Evolutionary conservation across 2,113 vertebrate species (phyloP).

Genomic region (Melanostigma gelatinosum): DNA sequence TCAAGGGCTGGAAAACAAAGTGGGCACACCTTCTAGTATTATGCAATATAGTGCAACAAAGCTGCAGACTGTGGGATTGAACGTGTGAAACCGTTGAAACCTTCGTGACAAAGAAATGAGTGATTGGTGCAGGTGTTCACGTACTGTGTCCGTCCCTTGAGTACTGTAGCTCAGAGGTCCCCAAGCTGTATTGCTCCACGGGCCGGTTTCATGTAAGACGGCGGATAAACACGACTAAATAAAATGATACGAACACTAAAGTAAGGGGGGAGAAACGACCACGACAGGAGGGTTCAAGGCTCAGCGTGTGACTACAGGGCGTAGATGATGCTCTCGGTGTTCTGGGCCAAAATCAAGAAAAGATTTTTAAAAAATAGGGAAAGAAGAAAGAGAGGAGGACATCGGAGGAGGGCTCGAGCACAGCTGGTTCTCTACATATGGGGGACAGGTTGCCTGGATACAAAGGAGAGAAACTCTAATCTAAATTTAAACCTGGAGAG

Average conservation of each 20-base stretch:
- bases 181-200: too few relatives aligned
- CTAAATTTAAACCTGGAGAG: slow-evolving; percentile 75
- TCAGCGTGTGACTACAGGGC: slow-evolving; percentile 28
- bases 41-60: slow-evolving; percentile 25
- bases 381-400: background rate
- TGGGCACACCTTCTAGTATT: slow-evolving; percentile 5
- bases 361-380: background rate
- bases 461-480: slow-evolving; percentile 68
- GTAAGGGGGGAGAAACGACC: too few relatives aligned
- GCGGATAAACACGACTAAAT: too few relatives aligned
- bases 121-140: background rate
- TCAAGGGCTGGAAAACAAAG: background rate
- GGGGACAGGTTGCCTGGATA: slow-evolving; percentile 75
- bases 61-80: background rate
- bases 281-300: too few relatives aligned
- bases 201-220: too few relatives aligned
- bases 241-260: too few relatives aligned
- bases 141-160: background rate
- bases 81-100: background rate
- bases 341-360: background rate
- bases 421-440: slow-evolving; percentile 44
- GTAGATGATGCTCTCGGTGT: slow-evolving; percentile 55
- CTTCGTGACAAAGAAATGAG: background rate
- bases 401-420: slow-evolving; percentile 4
- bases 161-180: background rate